A percentile compares a stretch with the other conserved stretches of the same genome.
Evolutionary conservation across 2,797 vertebrate genomes (phyloP).

Genomic region (Alfaro cultratus): DNA sequence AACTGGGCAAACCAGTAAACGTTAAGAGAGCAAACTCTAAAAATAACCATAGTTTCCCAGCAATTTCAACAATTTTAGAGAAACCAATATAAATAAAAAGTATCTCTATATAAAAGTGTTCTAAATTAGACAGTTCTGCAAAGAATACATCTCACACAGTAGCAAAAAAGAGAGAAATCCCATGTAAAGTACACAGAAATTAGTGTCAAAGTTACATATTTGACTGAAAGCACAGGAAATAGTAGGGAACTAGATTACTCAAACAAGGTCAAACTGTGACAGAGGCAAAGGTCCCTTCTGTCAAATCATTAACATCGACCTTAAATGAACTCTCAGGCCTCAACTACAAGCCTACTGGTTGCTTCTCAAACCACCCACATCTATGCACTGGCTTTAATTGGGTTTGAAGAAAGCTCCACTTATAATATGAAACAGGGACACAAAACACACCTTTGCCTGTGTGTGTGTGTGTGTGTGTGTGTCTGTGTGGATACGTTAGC

Average conservation of each 20-base stretch:
- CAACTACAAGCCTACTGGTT: conserved; percentile 22
- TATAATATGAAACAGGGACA: conserved; percentile 30
- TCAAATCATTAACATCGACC: conserved; percentile 50
- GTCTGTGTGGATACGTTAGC: conserved; percentile 5
- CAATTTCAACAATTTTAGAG: neutral
- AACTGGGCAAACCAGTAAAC: neutral
- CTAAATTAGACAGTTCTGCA: neutral
- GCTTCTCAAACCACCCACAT: conserved; percentile 5
- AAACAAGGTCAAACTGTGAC: conserved; percentile 27
- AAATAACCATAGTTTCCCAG: neutral
- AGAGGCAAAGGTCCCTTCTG: conserved; percentile 22
- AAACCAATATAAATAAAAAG: neutral
- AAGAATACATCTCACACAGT: neutral
- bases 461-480: conserved; percentile 12
- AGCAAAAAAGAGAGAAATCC: neutral
- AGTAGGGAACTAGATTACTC: conserved; percentile 12
- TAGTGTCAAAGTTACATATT: neutral
- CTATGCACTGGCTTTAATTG: conserved; percentile 29
- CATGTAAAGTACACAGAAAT: neutral
- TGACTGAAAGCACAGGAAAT: neutral
- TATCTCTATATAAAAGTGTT: neutral
- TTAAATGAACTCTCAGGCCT: conserved; percentile 38
- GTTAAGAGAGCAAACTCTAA: neutral
- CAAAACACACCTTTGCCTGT: conserved; percentile 21
- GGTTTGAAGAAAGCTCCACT: conserved; percentile 41